Base-by-base conservation (phyloP, 2,797 vertebrate species). In the Anniella stebbinsi region DNA sequence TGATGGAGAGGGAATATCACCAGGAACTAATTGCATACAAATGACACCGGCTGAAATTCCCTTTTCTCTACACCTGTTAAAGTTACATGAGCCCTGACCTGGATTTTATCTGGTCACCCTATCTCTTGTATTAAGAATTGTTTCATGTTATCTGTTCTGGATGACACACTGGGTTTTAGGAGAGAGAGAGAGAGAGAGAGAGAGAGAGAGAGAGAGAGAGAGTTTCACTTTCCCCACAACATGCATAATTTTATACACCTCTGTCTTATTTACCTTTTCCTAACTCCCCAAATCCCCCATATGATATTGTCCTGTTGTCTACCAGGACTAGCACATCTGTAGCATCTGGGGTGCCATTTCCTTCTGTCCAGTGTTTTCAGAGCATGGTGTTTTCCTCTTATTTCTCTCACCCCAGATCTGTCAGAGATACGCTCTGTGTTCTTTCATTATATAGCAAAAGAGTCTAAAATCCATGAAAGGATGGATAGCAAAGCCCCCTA, bases 401-500 rank as follows among this genome's bases (percentile, higher is more conserved):
- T 84, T 77, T 23, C 33, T 76, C 60, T 84, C 70, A 84, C 38
- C 80, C 80, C n/a, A 84, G 70, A 51, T 84, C 72, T 84, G 38
- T 76, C 81, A 89, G 72, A 76, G 33, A 76, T 23, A 25, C 5
- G 76, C 33, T 84, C 33, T 54, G 30, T 77, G 45, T 87, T 76
- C 57, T 66, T 84, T 28, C 72, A 36, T 84, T 84, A 84, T 75
- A 23, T 57, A 84, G 60, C 15, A n/a, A 51, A 84, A 48, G 33
- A 67, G 72, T 66, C 41, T 48, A 23, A 51, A 84, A 77, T 76
- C 88, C 60, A 89, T 84, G 80, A 84, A 89, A 84, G 80, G 72
- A 75, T 83, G 81, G 87, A 66, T 84, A 89, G 80, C 70, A 84
- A 67, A 67, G 60, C 18, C 66, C 23, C 88, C 81, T 30, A 33